These are phyloP conservation scores for Monopis laevigella DNA, from an alignment of 2,888 invertebrate genomes.

Conservation along the genomic window DNA sequence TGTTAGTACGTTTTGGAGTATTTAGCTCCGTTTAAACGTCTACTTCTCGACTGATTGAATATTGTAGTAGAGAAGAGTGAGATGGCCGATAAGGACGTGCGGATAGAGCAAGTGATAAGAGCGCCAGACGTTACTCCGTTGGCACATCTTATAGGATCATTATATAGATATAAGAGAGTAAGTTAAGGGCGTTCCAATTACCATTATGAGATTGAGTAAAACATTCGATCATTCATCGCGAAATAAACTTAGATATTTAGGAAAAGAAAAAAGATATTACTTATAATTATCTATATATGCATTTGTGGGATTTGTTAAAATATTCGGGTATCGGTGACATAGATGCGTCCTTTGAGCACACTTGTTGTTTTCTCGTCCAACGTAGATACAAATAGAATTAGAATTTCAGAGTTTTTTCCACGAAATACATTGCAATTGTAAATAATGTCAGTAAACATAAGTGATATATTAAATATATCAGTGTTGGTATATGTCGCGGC, in stretches of 20 bases:
- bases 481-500: conserved; percentile 46
- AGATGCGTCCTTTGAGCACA: conserved; percentile 27
- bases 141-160: background rate
- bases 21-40: conserved; percentile 19
- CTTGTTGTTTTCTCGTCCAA: conserved; percentile 34
- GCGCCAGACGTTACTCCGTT: background rate
- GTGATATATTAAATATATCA: conserved; percentile 38
- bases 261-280: conserved; percentile 50
- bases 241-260: conserved; percentile 54
- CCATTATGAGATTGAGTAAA: conserved; percentile 27
- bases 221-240: conserved; percentile 62
- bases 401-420: too few species aligned
- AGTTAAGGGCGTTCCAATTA: conserved; percentile 42
- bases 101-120: background rate
- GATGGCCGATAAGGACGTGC: conserved; percentile 35
- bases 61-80: conserved; percentile 45
- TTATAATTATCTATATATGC: too few species aligned
- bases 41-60: conserved; percentile 52
- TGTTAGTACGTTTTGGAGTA: too few species aligned
- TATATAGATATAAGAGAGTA: conserved; percentile 2
- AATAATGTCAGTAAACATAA: background rate
- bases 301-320: conserved; percentile 38
- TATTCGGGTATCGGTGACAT: conserved; percentile 28
- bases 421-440: background rate
- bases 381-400: conserved; percentile 31